phyloP scores from a whole-genome alignment of 1,140 invertebrate genomes.

The Magallana angulata region DNA sequence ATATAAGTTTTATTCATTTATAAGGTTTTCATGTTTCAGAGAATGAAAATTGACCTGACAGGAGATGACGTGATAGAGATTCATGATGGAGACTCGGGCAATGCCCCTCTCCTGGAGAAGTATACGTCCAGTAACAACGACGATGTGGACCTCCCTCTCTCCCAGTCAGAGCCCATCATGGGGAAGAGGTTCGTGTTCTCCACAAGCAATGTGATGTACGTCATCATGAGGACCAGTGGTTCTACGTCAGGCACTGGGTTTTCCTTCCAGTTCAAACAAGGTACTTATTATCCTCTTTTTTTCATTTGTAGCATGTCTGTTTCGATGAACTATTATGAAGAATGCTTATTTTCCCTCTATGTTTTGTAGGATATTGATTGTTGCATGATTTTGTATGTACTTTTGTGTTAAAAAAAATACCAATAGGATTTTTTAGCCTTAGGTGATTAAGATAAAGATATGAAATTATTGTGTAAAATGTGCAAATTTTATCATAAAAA shows the following conservation, averaged over 20 bases:
- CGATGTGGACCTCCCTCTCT: neutral
- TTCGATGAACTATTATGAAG: too few relatives aligned
- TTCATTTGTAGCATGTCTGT: too few relatives aligned
- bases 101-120: conserved; percentile 46
- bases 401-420: too few relatives aligned
- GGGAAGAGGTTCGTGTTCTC: conserved; percentile 57
- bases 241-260: conserved; percentile 56
- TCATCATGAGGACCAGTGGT: conserved; percentile 56
- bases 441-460: too few relatives aligned
- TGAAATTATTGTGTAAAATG: too few relatives aligned
- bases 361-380: too few relatives aligned
- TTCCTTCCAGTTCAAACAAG: conserved; percentile 56
- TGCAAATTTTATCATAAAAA: too few relatives aligned
- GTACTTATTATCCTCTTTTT: conserved; percentile 23
- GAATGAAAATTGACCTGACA: conserved; percentile 54
- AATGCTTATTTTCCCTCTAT: too few relatives aligned
- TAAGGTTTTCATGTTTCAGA: conserved; percentile 36
- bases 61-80: conserved; percentile 56
- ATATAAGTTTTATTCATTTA: too few relatives aligned
- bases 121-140: conserved; percentile 53
- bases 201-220: conserved; percentile 58
- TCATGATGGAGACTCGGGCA: conserved; percentile 56
- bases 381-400: too few relatives aligned
- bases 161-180: neutral
- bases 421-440: too few relatives aligned